phyloP scores from a whole-genome alignment of 2,888 invertebrate genomes.

The Lasioglossum figueresi region DNA sequence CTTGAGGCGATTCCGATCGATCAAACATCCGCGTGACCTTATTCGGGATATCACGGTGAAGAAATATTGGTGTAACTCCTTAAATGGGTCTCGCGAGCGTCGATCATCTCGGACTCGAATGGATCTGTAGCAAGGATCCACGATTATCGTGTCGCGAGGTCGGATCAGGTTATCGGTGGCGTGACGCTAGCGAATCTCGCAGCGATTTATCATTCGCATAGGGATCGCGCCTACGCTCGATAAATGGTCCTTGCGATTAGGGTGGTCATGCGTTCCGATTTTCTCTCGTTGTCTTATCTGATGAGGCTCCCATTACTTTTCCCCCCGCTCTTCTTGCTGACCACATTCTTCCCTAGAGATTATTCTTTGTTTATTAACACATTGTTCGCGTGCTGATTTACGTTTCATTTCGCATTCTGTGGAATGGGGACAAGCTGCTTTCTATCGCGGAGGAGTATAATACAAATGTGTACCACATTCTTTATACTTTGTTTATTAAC shows the following conservation, averaged over 20 bases:
- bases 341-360: neutral
- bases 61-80: conserved; percentile 34
- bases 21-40: conserved; percentile 21
- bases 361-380: neutral
- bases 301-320: neutral
- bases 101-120: conserved; percentile 38
- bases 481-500: neutral
- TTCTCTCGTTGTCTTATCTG: neutral
- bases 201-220: conserved; percentile 32
- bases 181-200: conserved; percentile 36
- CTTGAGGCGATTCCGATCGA: conserved; percentile 4
- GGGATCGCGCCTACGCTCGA: conserved; percentile 27
- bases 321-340: neutral
- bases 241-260: conserved; percentile 26
- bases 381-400: neutral
- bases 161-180: conserved; percentile 65
- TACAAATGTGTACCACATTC: neutral
- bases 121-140: conserved; percentile 58
- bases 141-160: conserved; percentile 67
- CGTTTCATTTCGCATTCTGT: neutral
- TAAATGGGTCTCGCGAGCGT: conserved; percentile 30
- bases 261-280: conserved; percentile 20
- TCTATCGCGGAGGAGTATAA: neutral
- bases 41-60: conserved; percentile 1
- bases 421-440: neutral